Evolutionary conservation across 1,140 invertebrate genomes (phyloP).

Genomic region (Drosophila insularis): DNA sequence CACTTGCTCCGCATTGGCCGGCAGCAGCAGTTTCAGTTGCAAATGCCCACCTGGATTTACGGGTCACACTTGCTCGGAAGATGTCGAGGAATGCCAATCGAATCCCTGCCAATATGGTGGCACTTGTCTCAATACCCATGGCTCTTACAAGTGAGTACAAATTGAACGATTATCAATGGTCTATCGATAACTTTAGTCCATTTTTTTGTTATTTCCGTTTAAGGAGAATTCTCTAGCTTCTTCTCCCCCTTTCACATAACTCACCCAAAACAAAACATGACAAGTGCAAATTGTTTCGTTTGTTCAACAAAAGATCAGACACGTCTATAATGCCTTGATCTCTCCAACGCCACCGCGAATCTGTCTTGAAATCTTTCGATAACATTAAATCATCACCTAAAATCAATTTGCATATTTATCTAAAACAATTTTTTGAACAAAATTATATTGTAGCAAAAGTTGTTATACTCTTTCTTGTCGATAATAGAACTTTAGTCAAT

Average conservation of each 20-base stretch:
- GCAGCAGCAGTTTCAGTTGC: slow-evolving; percentile 89
- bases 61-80: slow-evolving; percentile 92
- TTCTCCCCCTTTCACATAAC: slow-evolving; percentile 43
- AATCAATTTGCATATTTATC: slow-evolving; percentile 67
- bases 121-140: slow-evolving; percentile 92
- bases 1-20: slow-evolving; percentile 88
- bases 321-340: slow-evolving; percentile 38
- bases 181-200: not conserved
- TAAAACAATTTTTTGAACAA: not conserved
- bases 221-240: not conserved
- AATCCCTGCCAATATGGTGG: slow-evolving; percentile 91
- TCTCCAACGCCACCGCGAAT: not conserved
- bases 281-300: slow-evolving; percentile 77
- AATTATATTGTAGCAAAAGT: too few relatives aligned
- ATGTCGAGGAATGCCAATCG: slow-evolving; percentile 93
- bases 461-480: not conserved
- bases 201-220: not conserved
- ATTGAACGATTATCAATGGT: too few relatives aligned
- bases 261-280: slow-evolving; percentile 50
- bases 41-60: slow-evolving; percentile 93
- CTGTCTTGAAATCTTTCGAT: slow-evolving; percentile 34
- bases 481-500: too few relatives aligned
- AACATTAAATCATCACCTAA: slow-evolving; percentile 56
- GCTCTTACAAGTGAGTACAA: slow-evolving; percentile 92
- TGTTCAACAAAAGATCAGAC: slow-evolving; percentile 78